A percentile compares a stretch with the other conserved stretches of the same genome.
Conservation (phyloP, 2,797 vertebrate genomes). For the Scolopax rusticola region DNA sequence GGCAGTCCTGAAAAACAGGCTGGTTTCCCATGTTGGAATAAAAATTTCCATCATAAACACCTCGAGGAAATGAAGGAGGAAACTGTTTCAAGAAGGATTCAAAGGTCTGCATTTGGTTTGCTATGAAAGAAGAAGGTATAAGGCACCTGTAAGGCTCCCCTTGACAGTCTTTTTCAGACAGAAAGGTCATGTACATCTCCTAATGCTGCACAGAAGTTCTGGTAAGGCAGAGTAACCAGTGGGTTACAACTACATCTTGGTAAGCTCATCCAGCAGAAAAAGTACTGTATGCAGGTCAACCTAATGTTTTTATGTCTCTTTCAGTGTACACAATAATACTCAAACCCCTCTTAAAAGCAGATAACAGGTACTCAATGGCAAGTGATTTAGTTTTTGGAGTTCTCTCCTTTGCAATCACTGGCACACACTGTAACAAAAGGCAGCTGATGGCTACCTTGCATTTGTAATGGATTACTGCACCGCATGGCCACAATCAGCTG, state of each 20-base stretch:
- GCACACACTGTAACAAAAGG: background rate
- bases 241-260: background rate
- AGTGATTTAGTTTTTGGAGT: background rate
- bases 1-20: background rate
- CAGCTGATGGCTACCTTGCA: background rate
- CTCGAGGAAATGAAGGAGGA: background rate
- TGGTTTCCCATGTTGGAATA: background rate
- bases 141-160: background rate
- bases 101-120: background rate
- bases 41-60: background rate
- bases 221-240: background rate
- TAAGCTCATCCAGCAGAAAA: background rate
- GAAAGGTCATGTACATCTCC: background rate
- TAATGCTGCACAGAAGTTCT: background rate
- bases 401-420: background rate
- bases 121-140: background rate
- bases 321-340: background rate
- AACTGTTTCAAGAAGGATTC: background rate
- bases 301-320: background rate
- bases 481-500: fast-evolving
- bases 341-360: background rate
- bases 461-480: background rate
- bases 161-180: background rate
- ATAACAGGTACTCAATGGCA: background rate
- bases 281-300: fast-evolving